phyloP scores from a whole-genome alignment of 53 echinoderm and acorn worm genomes.

The Paracentrotus lividus region DNA sequence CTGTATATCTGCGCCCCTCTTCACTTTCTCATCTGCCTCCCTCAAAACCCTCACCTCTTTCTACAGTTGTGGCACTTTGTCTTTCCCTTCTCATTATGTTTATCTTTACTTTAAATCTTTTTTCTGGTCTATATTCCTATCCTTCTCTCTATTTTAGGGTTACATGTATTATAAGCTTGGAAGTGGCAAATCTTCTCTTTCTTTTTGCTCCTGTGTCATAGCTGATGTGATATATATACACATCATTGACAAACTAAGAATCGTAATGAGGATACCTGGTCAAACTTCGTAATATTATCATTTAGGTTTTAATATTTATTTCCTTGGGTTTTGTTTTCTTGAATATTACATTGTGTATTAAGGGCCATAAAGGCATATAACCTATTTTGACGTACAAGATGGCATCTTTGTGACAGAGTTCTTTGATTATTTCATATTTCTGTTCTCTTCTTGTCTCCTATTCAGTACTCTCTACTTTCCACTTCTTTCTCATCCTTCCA shows the following conservation, averaged over 20 bases:
- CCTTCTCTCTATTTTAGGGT: neutral
- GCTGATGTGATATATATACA: too few relatives aligned
- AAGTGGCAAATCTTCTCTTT: neutral
- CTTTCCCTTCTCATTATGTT: neutral
- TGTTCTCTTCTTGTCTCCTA: too few relatives aligned
- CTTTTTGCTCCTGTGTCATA: neutral
- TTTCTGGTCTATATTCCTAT: neutral
- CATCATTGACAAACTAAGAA: too few relatives aligned
- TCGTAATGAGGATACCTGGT: too few relatives aligned
- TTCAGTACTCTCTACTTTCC: too few relatives aligned
- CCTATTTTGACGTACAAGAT: too few relatives aligned
- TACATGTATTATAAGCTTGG: too few relatives aligned
- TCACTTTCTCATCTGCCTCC: neutral
- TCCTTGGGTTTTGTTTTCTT: neutral
- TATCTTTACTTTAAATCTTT: neutral
- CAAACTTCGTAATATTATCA: too few relatives aligned
- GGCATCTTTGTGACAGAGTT: too few relatives aligned
- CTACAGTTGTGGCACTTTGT: neutral
- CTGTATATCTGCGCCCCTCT: constrained; percentile 28
- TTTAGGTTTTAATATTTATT: neutral
- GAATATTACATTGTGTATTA: neutral
- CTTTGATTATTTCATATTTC: too few relatives aligned
- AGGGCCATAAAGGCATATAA: neutral
- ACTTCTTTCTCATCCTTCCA: too few relatives aligned
- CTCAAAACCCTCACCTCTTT: neutral